A percentile compares a stretch with the other conserved stretches of the same genome.
Conservation (phyloP, 2,113 vertebrate species). For the Fulmarus glacialis region DNA sequence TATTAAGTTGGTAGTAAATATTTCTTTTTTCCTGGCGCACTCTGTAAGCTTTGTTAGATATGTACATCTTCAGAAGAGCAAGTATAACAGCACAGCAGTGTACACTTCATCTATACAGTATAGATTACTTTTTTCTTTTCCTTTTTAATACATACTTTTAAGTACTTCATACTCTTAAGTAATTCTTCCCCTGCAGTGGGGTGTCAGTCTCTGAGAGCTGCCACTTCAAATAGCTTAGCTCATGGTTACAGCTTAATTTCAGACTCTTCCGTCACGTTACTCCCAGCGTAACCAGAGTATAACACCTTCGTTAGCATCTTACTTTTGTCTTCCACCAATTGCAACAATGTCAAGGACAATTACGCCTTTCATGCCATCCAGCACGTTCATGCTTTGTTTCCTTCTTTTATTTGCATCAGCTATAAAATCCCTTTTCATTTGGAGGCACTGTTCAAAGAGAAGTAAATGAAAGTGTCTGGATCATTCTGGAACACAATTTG, state of each 20-base stretch:
- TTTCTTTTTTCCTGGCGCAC: neutral
- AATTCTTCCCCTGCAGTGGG: neutral
- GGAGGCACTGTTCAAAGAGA: neutral
- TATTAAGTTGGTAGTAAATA: neutral
- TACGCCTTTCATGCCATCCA: neutral
- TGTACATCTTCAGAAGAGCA: neutral
- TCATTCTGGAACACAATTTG: neutral
- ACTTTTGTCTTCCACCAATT: neutral
- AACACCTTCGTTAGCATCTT: neutral
- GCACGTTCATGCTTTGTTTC: neutral
- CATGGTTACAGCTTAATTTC: neutral
- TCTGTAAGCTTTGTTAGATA: neutral
- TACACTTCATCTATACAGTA: neutral
- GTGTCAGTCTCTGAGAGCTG: neutral
- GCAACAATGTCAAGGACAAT: neutral
- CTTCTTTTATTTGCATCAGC: neutral
- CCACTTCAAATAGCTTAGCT: neutral
- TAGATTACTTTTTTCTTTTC: neutral
- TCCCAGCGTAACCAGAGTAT: neutral
- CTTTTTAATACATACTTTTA: neutral
- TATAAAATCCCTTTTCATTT: neutral
- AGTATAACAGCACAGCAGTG: fast-evolving
- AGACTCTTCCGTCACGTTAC: neutral
- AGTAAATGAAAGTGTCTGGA: neutral
- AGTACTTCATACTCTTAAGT: neutral